These are phyloP conservation scores for Montipora foliosa DNA, from an alignment of 64 coral and sea anemone species.

Conservation along the genomic window DNA sequence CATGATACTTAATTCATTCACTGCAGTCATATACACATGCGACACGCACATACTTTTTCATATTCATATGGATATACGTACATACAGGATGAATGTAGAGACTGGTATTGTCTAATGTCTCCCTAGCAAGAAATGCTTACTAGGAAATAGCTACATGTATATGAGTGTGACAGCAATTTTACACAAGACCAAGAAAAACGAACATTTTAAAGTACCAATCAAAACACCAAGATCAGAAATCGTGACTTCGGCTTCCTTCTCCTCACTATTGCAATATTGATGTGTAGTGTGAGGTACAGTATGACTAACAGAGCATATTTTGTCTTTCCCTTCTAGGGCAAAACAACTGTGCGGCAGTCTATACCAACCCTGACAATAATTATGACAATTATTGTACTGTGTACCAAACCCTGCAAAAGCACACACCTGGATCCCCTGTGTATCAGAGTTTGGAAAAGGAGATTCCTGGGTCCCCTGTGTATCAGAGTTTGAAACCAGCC, in stretches of 20 bases:
- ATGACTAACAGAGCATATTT: not conserved
- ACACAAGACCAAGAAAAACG: too few species aligned
- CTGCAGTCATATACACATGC: too few species aligned
- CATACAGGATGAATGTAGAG: too few species aligned
- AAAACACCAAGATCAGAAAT: not conserved
- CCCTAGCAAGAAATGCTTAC: too few species aligned
- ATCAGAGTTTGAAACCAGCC: not conserved
- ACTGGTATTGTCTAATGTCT: too few species aligned
- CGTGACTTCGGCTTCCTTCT: too few species aligned
- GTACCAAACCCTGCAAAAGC: conserved; percentile 30
- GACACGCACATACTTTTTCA: too few species aligned
- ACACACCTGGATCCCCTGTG: not conserved
- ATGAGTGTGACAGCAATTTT: too few species aligned
- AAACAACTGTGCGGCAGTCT: not conserved
- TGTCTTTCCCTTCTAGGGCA: not conserved
- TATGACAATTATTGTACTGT: conserved; percentile 21
- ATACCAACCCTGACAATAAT: not conserved
- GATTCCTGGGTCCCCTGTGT: not conserved
- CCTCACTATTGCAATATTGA: not conserved
- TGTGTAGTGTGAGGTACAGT: not conserved
- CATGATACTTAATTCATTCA: too few species aligned
- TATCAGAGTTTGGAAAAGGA: conserved; percentile 14
- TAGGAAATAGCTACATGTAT: too few species aligned
- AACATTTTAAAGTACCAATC: not conserved
- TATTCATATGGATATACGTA: too few species aligned